Evolutionary conservation across 2,888 invertebrate genomes (phyloP), one percentile per base, ranked within the genome.

Genomic region (Hypomecis punctinalis): DNA sequence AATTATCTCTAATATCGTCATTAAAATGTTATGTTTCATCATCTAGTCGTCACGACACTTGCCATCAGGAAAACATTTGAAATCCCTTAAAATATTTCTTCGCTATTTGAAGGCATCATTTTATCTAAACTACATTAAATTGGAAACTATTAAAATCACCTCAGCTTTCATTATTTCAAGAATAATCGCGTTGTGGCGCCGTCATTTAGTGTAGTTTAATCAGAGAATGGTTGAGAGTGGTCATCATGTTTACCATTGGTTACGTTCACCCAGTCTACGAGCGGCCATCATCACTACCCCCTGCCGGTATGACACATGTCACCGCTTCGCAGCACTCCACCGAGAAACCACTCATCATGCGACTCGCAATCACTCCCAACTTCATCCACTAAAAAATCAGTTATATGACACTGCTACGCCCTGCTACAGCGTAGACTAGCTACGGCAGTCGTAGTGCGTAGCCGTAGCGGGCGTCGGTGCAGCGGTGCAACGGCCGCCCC

Each of bases 401-500:
- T 35, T 13, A 37, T 37, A 37, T 23, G 10, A 42, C 40, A 67
- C 63, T 62, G 71, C 71, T 72, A 74, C 75, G 71, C 71, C 69
- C 74, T 70, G 78, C 83, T 83, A 86, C 85, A 78, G 61, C 69
- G 66, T 39, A 52, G 52, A 52, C 40, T 40, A 40, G 62, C 82
- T 84, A 83, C 83, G 65, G 79, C 61, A 66, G 66, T 72, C 73
- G 82, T 82, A 80, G 80, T 73, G 77, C 81, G 85, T 83, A 83
- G 83, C 84, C 52, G 52, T 53, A 81, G 83, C 83, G 82, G 77
- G 77, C 79, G 80, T 84, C 83, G 86, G 78, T 89, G 90, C 90
- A 90, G 85, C 89, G 86, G 87, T 90, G 91, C 90, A 89, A 84
- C 84, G 88, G 81, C 89, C 89, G 86, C 75, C 79, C 83, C 23